Evolutionary conservation across 2,888 invertebrate genomes (phyloP).

Genomic region (Brachypalpus laphriformis): DNA sequence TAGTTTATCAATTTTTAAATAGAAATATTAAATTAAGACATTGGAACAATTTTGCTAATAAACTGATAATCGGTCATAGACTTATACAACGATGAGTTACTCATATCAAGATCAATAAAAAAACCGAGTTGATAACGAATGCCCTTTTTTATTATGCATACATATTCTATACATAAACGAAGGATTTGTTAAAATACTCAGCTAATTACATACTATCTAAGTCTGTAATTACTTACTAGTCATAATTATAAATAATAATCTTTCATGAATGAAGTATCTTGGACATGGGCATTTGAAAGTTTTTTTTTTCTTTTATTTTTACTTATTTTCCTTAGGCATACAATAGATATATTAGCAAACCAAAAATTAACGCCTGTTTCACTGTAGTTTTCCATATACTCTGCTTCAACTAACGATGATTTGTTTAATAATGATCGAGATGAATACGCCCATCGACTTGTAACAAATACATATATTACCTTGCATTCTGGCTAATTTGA

Average conservation of each 20-base stretch:
- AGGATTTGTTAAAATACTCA: constrained; percentile 11
- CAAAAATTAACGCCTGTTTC: constrained; percentile 15
- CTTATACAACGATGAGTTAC: background rate
- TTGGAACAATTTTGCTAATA: constrained; percentile 1
- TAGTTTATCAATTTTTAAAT: background rate
- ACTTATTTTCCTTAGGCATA: constrained; percentile 17
- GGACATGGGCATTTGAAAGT: background rate
- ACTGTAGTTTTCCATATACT: constrained; percentile 26
- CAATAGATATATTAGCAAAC: constrained; percentile 5
- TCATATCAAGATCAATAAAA: background rate
- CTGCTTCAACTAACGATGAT: constrained; percentile 35
- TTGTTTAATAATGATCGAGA: constrained; percentile 10
- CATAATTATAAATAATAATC: constrained; percentile 18
- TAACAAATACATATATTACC: constrained; percentile 10
- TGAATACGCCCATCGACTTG: constrained; percentile 28
- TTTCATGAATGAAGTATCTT: constrained; percentile 21
- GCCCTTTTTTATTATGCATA: background rate
- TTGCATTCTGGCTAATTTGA: constrained; percentile 11
- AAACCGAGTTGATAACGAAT: background rate
- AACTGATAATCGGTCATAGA: background rate
- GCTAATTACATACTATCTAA: constrained; percentile 35
- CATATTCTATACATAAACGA: constrained; percentile 2
- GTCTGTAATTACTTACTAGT: constrained; percentile 23
- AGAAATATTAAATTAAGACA: constrained; percentile 10
- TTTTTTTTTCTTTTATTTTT: constrained; percentile 25